Evolutionary conservation across 2,113 vertebrate genomes (phyloP).

Genomic region (Neolamprologus devosi): DNA sequence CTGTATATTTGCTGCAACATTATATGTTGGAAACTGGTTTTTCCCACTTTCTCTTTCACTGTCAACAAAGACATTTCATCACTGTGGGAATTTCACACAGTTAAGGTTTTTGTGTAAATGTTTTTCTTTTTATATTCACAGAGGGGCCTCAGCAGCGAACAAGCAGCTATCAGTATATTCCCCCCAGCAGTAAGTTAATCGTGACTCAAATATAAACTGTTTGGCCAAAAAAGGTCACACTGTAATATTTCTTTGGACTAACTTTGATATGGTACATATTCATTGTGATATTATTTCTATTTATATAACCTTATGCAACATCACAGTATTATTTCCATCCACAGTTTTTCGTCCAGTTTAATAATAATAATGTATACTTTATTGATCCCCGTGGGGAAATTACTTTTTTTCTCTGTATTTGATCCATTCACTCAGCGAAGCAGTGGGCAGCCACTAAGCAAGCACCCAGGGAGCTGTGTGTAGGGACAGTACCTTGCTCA

Average conservation of each 20-base stretch:
- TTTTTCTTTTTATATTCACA: not conserved
- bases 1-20: not conserved
- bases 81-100: not conserved
- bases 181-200: not conserved
- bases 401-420: not conserved
- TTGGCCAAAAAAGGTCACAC: not conserved
- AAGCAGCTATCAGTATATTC: fast-evolving
- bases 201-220: not conserved
- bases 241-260: not conserved
- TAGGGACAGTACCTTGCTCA: not conserved
- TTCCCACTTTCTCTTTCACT: not conserved
- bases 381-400: fast-evolving
- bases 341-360: not conserved
- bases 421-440: fast-evolving
- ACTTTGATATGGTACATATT: not conserved
- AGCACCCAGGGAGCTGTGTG: not conserved
- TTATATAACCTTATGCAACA: not conserved
- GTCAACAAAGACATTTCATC: not conserved
- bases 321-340: not conserved
- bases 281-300: not conserved
- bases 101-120: not conserved
- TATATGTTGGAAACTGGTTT: not conserved
- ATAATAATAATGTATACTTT: not conserved
- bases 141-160: not conserved
- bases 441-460: not conserved